Evolutionary conservation across 1,140 invertebrate genomes (phyloP), one percentile per base, ranked within the genome.

Genomic region (Eupeodes corollae): DNA sequence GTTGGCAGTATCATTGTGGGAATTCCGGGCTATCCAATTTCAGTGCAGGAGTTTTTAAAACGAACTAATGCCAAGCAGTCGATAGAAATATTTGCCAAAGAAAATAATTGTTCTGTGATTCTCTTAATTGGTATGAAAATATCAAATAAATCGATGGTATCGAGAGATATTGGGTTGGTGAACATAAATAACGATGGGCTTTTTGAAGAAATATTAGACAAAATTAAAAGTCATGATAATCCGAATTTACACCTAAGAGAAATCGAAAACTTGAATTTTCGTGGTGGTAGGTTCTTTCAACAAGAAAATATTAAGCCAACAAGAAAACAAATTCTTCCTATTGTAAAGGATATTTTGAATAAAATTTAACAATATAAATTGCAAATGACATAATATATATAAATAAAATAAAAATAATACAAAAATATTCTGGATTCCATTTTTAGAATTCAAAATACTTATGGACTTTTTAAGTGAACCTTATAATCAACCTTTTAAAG

Each of bases 281-380:
- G 68, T 47, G 47, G 58, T 48, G 69, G 60, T 13, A 56, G 51
- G 21, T 68, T 72, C 39, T 74, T 77, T 44, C 53, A 59, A 16
- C 76, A 79, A 51, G 56, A 62, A 46, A 79, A 80, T 61, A 52
- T 75, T 8, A 69, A 70, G 53, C 68, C 70, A 18, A 75, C 77
- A 16, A 68, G 79, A 26, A 82, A 82, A 66, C 77, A 80, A 59
- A 73, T 82, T 51, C 52, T 80, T 46, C 78, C 79, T 26, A 68
- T 80, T 46, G 58, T 80, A 49, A 73, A 72, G 58, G 61, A 65
- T 32, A 61, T 61, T 31, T 54, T 69, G 46, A 54, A 52, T 12
- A 51, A 60, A 26, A 26, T n/a, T n/a, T n/a, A 26, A 26, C 8
- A 26, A 5, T 26, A 26, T 5, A 3, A 3, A 26, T 26, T 26